phyloP scores from a whole-genome alignment of 1,140 invertebrate genomes.

The Adoxophyes honmai region DNA sequence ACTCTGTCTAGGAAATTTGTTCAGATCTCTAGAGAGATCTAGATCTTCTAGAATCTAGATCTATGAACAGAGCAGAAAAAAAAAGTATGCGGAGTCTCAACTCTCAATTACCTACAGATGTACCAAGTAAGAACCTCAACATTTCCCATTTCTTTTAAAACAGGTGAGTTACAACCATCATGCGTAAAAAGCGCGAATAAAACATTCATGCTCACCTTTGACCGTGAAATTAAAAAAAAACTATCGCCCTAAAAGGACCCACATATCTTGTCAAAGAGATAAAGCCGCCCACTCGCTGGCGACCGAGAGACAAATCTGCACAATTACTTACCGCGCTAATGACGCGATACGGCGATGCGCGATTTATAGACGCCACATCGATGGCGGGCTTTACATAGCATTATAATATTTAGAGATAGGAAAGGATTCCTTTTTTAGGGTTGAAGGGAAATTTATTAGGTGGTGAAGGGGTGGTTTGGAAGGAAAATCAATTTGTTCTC shows the following conservation, averaged over 20 bases:
- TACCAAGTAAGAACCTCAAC: no score
- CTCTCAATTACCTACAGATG: no score
- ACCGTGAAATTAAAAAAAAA: slow-evolving; percentile 8
- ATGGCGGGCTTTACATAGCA: slow-evolving; percentile 45
- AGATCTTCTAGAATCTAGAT: no score
- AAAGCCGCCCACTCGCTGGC: slow-evolving; percentile 36
- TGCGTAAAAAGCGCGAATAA: no score
- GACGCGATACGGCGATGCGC: slow-evolving; percentile 44
- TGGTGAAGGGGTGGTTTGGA: no score
- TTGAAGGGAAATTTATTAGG: neutral
- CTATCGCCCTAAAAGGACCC: slow-evolving; percentile 20
- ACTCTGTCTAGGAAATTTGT: no score
- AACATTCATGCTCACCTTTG: neutral
- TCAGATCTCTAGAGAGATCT: no score
- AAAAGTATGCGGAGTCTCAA: no score
- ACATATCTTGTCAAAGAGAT: slow-evolving; percentile 41
- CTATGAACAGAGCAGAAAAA: no score
- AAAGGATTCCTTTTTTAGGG: neutral
- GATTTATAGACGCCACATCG: slow-evolving; percentile 45
- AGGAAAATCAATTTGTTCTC: no score
- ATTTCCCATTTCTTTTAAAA: no score
- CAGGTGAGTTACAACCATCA: no score
- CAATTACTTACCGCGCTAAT: slow-evolving; percentile 50
- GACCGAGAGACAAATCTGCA: slow-evolving; percentile 42
- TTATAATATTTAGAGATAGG: slow-evolving; percentile 41